phyloP scores from a whole-genome alignment of 2,888 invertebrate species.

The Aporophyla lueneburgensis region DNA sequence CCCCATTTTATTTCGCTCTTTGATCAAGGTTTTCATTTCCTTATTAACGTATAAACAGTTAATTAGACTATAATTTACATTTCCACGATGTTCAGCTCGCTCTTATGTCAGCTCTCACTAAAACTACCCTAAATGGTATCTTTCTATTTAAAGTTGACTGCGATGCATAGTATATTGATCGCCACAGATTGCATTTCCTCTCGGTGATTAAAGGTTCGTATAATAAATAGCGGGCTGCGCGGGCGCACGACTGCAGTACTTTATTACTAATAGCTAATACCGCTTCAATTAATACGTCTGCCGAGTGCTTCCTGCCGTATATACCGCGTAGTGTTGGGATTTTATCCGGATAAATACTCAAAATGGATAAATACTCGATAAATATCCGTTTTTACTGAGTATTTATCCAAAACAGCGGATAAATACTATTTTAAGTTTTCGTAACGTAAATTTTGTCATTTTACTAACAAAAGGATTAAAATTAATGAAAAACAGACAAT shows the following conservation, averaged over 20 bases:
- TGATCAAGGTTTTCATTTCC: background rate
- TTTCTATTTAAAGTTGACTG: conserved; percentile 12
- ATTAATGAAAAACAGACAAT: no score
- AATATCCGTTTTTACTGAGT: no score
- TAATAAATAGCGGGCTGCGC: conserved; percentile 58
- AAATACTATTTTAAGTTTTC: no score
- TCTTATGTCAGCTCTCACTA: conserved; percentile 26
- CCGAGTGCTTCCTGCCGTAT: conserved; percentile 46
- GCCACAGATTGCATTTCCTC: conserved; percentile 61
- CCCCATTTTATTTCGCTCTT: background rate
- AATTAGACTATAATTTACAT: conserved; percentile 20
- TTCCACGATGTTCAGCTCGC: conserved; percentile 4
- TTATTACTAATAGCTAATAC: conserved; percentile 67
- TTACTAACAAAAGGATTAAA: no score
- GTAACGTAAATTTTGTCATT: no score
- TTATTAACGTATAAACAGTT: background rate
- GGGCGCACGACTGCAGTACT: conserved; percentile 64
- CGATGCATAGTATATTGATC: conserved; percentile 33
- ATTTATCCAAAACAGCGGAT: no score
- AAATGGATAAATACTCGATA: no score
- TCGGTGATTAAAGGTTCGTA: conserved; percentile 55
- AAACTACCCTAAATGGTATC: conserved; percentile 21
- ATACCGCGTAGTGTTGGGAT: no score
- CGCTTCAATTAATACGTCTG: conserved; percentile 63
- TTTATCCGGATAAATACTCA: no score